These are phyloP conservation scores for Drosophila greeni DNA, from an alignment of 2,888 invertebrate species.

Conservation along the genomic window DNA sequence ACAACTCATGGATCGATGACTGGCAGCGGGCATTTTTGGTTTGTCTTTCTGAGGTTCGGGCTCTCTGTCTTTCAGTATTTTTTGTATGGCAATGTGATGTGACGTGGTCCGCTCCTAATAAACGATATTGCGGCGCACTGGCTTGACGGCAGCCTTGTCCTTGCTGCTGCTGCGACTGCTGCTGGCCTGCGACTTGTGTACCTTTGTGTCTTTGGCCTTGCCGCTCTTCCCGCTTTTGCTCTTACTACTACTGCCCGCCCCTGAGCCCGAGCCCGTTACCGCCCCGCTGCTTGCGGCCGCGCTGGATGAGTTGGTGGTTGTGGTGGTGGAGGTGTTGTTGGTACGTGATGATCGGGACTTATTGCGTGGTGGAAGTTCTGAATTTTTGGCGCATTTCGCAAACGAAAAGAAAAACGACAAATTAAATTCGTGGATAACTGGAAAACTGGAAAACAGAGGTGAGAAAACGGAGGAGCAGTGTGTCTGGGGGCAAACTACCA, in stretches of 20 bases:
- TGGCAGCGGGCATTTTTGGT: constrained; percentile 17
- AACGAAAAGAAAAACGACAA: constrained; percentile 52
- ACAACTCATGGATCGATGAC: constrained; percentile 34
- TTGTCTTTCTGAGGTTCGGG: constrained; percentile 19
- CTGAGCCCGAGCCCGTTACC: constrained; percentile 38
- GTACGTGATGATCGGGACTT: constrained; percentile 76
- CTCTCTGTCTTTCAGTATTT: constrained; percentile 33
- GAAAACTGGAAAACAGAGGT: constrained; percentile 10
- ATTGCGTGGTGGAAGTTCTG: constrained; percentile 75
- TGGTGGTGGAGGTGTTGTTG: constrained; percentile 59
- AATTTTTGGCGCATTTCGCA: constrained; percentile 51
- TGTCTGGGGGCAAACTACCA: constrained; percentile 26
- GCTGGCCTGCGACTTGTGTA: constrained; percentile 46
- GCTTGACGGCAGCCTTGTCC: constrained; percentile 62
- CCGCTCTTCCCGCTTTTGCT: constrained; percentile 64
- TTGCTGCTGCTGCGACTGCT: constrained; percentile 70
- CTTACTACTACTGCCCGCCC: constrained; percentile 45
- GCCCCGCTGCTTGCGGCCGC: constrained; percentile 45
- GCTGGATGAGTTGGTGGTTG: constrained; percentile 50
- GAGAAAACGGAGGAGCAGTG: constrained; percentile 35
- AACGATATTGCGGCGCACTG: constrained; percentile 73
- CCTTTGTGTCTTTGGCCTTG: constrained; percentile 67
- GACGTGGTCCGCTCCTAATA: constrained; percentile 52
- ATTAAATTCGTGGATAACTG: constrained; percentile 46
- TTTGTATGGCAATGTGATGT: constrained; percentile 34